Evolutionary conservation across 2,888 invertebrate genomes (phyloP).

Genomic region (Zaprionus lineosus): DNA sequence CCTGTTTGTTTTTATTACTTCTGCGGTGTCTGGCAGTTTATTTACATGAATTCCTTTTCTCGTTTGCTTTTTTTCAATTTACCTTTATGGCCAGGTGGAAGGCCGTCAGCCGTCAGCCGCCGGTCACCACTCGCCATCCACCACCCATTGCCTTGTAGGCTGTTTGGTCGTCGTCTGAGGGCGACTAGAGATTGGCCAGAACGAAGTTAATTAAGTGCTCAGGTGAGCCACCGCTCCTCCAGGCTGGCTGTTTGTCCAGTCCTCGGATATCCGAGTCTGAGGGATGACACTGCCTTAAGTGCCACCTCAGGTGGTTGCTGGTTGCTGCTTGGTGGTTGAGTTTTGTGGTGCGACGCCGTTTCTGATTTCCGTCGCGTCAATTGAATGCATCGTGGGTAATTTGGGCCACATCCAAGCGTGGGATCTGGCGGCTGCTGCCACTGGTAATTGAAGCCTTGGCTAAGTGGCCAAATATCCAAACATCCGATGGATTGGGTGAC

Average conservation of each 20-base stretch:
- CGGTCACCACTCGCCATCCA: no score
- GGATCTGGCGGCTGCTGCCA: no score
- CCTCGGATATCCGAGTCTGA: no score
- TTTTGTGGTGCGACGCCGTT: slow-evolving; percentile 27
- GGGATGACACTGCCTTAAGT: no score
- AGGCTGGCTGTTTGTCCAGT: no score
- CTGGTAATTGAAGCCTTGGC: slow-evolving; percentile 33
- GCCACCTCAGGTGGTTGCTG: no score
- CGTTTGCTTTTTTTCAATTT: slow-evolving; percentile 62
- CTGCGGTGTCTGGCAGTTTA: slow-evolving; percentile 55
- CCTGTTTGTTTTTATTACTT: slow-evolving; percentile 75
- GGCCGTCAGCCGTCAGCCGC: no score
- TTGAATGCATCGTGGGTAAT: slow-evolving; percentile 58
- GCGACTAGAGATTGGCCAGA: background rate
- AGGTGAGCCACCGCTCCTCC: no score
- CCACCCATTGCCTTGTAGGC: no score
- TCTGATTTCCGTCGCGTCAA: slow-evolving; percentile 59
- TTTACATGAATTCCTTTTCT: slow-evolving; percentile 58
- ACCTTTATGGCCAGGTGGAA: slow-evolving; percentile 60
- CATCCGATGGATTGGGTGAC: no score
- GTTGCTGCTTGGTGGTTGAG: no score
- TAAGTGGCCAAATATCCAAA: slow-evolving; percentile 58
- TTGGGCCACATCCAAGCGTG: slow-evolving; percentile 35
- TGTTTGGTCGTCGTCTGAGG: no score
- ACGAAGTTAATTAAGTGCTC: background rate